Evolutionary conservation across 2,113 vertebrate species (phyloP).

Genomic region (Hippocampus comes): DNA sequence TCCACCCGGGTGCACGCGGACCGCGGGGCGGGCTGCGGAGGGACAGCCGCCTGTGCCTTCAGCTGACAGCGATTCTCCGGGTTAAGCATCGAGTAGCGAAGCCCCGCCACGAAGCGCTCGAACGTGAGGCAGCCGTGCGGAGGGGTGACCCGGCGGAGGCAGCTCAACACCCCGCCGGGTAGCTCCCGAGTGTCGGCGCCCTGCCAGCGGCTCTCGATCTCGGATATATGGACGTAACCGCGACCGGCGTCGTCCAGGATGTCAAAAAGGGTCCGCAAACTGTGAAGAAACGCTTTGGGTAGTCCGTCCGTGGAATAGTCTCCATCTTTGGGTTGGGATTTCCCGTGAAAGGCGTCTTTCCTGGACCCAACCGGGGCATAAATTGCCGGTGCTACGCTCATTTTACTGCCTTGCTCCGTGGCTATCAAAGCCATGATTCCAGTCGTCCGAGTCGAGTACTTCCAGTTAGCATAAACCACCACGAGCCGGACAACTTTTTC

Average conservation of each 20-base stretch:
- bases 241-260: constrained; percentile 86
- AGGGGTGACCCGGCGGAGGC: constrained; percentile 80
- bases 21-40: constrained; percentile 45
- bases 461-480: constrained; percentile 19
- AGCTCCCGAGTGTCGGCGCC: constrained; percentile 81
- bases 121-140: constrained; percentile 89
- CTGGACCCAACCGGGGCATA: constrained; percentile 42
- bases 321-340: constrained; percentile 39
- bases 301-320: constrained; percentile 77
- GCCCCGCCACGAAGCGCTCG: constrained; percentile 87
- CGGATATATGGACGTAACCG: constrained; percentile 87
- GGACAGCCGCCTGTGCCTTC: constrained; percentile 49
- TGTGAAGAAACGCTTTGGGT: constrained; percentile 87
- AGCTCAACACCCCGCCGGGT: constrained; percentile 83
- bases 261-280: constrained; percentile 89
- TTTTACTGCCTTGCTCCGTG: constrained; percentile 54
- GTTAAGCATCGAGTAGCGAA: constrained; percentile 80
- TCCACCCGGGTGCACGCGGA: constrained; percentile 52
- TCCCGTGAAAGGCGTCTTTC: constrained; percentile 36
- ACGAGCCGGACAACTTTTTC: neutral
- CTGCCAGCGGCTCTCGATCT: constrained; percentile 93
- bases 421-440: constrained; percentile 69
- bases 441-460: constrained; percentile 4
- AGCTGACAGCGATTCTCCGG: constrained; percentile 60
- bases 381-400: constrained; percentile 45